These are phyloP conservation scores for Myotis myotis DNA, from an alignment of 2,797 vertebrate genomes.

Conservation along the genomic window DNA sequence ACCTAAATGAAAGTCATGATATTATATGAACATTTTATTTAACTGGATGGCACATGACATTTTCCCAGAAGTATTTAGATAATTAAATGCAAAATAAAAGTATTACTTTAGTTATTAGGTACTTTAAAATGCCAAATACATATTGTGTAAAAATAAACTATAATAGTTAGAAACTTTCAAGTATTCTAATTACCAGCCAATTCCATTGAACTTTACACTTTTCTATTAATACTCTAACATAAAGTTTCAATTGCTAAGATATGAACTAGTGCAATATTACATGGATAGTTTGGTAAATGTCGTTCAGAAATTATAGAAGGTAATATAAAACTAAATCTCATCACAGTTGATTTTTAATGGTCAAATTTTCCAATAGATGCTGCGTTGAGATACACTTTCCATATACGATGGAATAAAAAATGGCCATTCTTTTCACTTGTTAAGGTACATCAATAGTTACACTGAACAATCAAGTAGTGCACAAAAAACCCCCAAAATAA, in stretches of 20 bases:
- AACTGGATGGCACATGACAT: not conserved
- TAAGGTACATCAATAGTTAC: not conserved
- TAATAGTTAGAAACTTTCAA: conserved; percentile 20
- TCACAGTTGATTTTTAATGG: not conserved
- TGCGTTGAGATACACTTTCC: not conserved
- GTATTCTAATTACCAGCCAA: conserved; percentile 13
- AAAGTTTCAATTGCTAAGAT: conserved; percentile 37
- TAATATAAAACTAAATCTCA: conserved; percentile 10
- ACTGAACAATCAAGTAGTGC: not conserved
- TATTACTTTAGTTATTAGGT: not conserved
- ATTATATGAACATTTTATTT: conserved; percentile 49
- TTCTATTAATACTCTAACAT: conserved; percentile 13
- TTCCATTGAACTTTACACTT: conserved; percentile 4
- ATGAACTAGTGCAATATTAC: not conserved
- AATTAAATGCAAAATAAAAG: conserved; percentile 21
- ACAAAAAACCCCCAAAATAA: not conserved
- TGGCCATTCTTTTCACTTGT: not conserved
- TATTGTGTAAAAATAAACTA: not conserved
- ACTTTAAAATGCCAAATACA: conserved; percentile 48
- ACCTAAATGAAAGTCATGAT: conserved; percentile 47
- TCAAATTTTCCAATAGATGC: not conserved
- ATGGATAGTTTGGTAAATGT: not conserved
- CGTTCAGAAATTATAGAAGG: not conserved
- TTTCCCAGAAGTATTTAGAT: conserved; percentile 29
- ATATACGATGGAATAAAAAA: not conserved